Evolutionary conservation across 1,140 invertebrate genomes (phyloP).

Genomic region (Leptopilina boulardi): DNA sequence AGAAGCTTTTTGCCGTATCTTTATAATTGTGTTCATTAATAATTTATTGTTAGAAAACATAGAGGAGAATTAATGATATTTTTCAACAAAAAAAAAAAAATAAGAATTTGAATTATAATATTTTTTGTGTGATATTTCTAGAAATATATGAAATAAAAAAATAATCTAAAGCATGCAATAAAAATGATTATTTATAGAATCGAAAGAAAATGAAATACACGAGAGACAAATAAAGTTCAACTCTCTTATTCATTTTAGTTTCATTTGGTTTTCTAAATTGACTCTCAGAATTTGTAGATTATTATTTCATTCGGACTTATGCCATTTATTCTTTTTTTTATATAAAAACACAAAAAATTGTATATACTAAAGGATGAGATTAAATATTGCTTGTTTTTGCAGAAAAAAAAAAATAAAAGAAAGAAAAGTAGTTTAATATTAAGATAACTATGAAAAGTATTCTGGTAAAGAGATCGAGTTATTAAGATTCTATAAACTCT

Average conservation of each 20-base stretch:
- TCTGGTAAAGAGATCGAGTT: background rate
- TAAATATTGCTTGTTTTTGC: background rate
- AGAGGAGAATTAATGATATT: background rate
- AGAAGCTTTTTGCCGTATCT: background rate
- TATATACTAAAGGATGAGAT: background rate
- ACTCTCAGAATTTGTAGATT: background rate
- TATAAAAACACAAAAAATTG: no score
- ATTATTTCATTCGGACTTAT: conserved; percentile 5
- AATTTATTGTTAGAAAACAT: background rate
- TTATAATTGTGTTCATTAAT: background rate
- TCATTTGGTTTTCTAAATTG: conserved; percentile 12
- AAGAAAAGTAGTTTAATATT: background rate
- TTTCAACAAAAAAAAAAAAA: background rate
- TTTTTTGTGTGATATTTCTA: background rate
- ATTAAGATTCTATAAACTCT: background rate
- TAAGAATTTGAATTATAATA: background rate
- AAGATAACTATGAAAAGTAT: background rate
- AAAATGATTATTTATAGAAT: background rate
- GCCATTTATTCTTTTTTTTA: background rate
- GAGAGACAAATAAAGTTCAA: background rate
- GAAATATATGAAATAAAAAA: background rate
- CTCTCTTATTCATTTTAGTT: background rate
- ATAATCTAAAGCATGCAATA: background rate
- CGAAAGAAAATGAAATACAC: background rate
- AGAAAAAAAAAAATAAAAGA: background rate